A percentile compares a stretch with the other conserved stretches of the same genome.
Evolutionary conservation across 2,797 vertebrate genomes (phyloP).

Genomic region (Anguilla megastoma): DNA sequence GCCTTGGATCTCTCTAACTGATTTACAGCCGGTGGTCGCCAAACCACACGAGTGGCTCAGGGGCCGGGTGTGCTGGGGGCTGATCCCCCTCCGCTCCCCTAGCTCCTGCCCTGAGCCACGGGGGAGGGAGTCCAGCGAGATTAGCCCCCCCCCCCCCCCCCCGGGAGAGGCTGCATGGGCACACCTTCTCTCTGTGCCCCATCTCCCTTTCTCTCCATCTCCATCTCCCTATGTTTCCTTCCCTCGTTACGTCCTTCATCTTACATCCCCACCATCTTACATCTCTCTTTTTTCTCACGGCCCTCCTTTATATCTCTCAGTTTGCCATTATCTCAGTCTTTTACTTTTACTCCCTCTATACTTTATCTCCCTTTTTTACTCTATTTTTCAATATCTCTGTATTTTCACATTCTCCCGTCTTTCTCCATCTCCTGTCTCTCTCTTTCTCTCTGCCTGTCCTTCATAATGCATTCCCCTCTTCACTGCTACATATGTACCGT

Average conservation of each 20-base stretch:
- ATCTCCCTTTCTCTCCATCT: background rate
- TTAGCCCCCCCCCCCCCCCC: background rate
- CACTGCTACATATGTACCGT: background rate
- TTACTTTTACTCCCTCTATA: background rate
- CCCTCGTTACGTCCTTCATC: background rate
- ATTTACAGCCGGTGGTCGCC: conserved; percentile 29
- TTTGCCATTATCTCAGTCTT: background rate
- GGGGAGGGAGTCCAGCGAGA: background rate
- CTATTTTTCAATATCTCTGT: background rate
- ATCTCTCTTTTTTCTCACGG: background rate
- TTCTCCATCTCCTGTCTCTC: background rate
- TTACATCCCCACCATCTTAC: background rate
- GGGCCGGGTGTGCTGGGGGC: background rate
- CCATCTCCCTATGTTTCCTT: background rate
- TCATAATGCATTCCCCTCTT: background rate
- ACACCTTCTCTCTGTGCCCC: background rate
- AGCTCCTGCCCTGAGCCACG: background rate
- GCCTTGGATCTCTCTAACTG: conserved; percentile 45
- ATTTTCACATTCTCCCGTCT: background rate
- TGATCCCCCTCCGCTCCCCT: background rate
- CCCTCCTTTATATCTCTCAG: background rate
- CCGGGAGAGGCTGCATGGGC: background rate
- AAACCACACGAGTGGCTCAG: background rate
- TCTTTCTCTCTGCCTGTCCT: background rate
- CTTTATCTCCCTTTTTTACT: background rate